Evolutionary conservation across 2,797 vertebrate species (phyloP), one percentile per base, ranked within the genome.

Genomic region (Microcaecilia unicolor): DNA sequence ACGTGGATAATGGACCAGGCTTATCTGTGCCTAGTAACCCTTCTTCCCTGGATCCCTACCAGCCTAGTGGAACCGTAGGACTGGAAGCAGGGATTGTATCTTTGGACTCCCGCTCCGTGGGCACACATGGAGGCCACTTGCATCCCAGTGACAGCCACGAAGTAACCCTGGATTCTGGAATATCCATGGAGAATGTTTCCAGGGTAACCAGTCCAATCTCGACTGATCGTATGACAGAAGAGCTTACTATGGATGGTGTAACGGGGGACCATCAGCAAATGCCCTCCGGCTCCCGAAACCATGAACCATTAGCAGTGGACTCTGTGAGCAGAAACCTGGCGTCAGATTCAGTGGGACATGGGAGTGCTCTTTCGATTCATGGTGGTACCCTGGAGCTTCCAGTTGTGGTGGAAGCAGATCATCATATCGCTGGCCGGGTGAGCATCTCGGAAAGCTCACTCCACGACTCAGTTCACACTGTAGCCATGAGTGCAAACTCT

Each of bases 171-270:
- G 91, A 94, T 61, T 79, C 86, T 5, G 69, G 90, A 6, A 81
- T 85, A 32, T 41, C 64, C 15, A 85, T 99, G 71, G 70, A 89
- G 37, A 94, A 86, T 2, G 93, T 96, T 44, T 96, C 94, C 0
- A 85, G 92, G 8, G 93, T 95, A n/a, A 91, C 88, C 72, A 99
- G 93, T 64, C 93, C 94, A 16, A 92, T 97, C 68, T 91, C 93
- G 6, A 83, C 88, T 0, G 90, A 97, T 15, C 78, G 87, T 6
- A 97, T 99, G 86, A 68, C 89, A 3, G 93, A 96, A 41, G 92
- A 97, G 47, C 77, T 87, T 22, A 75, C 81, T 0, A 97, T 98
- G 89, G 90, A 93, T 1, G 82, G 89, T 1, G 95, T 95, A 2
- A 78, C 85, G 0, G 80, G 86, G 29, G 90, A 91, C 42, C 72